phyloP scores from a whole-genome alignment of 2,888 invertebrate genomes.

The Hyalella azteca region DNA sequence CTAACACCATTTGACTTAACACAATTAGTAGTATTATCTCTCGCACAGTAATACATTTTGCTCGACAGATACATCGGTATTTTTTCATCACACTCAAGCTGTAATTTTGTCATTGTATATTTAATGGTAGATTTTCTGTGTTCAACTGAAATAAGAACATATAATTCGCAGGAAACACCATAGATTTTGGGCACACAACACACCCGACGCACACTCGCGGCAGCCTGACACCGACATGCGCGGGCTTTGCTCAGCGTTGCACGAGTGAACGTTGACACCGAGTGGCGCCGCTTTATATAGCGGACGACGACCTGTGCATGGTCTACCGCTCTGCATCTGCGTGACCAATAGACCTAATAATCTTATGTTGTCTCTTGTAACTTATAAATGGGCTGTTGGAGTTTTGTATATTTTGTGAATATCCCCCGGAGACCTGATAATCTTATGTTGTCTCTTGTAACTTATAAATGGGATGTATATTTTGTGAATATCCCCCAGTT shows the following conservation, averaged over 20 bases:
- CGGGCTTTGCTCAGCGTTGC: background rate
- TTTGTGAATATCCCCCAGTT: no score
- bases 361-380: no score
- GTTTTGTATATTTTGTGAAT: no score
- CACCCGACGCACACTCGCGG: constrained; percentile 9
- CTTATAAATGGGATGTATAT: no score
- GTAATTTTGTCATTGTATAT: background rate
- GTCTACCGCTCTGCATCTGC: background rate
- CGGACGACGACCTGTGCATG: background rate
- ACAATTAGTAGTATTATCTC: background rate
- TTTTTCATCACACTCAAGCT: background rate
- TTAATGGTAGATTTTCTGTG: background rate
- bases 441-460: no score
- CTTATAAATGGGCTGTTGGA: no score
- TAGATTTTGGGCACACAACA: constrained; percentile 28
- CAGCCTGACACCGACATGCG: background rate
- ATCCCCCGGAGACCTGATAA: no score
- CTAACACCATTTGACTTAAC: background rate
- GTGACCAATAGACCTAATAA: no score
- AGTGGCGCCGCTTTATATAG: constrained; percentile 15
- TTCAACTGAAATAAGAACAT: background rate
- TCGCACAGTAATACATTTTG: constrained; percentile 3
- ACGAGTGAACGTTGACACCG: constrained; percentile 23
- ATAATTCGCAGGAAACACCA: constrained; percentile 19
- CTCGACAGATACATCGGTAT: background rate